Base-by-base conservation (phyloP, 2,888 invertebrate species). In the Chironomus tentans region DNA sequence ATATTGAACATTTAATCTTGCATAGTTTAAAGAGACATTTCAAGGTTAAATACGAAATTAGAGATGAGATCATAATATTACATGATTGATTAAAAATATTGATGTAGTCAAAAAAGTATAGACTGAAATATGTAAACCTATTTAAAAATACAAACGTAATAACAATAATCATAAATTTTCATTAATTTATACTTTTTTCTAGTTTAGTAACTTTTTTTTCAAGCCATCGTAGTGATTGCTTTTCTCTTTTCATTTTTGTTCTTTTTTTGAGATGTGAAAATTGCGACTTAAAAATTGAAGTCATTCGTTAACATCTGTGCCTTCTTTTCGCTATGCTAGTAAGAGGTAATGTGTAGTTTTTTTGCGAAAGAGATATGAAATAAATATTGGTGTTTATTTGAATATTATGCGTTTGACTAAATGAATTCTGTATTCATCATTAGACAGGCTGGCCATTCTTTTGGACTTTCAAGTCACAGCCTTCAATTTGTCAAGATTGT, bases 131-230 rank as follows among this genome's bases (percentile, higher is more conserved):
- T 15, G 56, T 56, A 56, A 38, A 4, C 38, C 10, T 38, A 38
- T 38, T 38, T 69, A 70, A 22, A 70, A 10, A 21, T 50, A 70
- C 38, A 48, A 13, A 12, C 15, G 56, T 56, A 72, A 62, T 62
- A 72, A 72, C 72, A 72, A 28, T 72, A 62, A 62, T 21, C 28
- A 72, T 72, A 72, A 72, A 62, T 72, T 68, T 72, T 62, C 70
- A 50, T 50, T 70, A 50, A 70, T 70, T 50, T 50, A 70, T 56
- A 50, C 50, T 18, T 50, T 50, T 50, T 15, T 56, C 56, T 56
- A 56, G 56, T 56, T 56, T 56, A 18, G 56, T 56, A 56, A 56
- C 56, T 7, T 56, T 56, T 15, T n/a, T 50, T 28, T 38, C 38
- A 38, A 38, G 38, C 10, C 10, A 38, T 38, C 38, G 38, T 28